Evolutionary conservation across 2,113 vertebrate species (phyloP).

Genomic region (Sigmodon hispidus): DNA sequence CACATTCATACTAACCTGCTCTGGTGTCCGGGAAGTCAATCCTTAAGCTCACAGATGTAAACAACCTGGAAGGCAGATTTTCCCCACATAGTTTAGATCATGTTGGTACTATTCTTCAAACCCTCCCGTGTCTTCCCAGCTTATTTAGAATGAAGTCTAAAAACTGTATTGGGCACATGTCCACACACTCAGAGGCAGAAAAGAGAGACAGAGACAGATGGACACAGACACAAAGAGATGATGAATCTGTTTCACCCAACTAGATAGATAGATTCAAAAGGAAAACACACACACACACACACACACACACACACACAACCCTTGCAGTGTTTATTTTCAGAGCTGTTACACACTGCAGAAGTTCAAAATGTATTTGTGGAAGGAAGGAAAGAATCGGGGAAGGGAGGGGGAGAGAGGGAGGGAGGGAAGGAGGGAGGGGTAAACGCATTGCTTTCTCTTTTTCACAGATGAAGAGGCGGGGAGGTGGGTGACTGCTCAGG

Average conservation of each 20-base stretch:
- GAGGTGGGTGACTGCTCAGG: slow-evolving; percentile 15
- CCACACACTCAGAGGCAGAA: neutral
- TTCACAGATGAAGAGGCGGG: neutral
- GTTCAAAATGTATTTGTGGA: neutral
- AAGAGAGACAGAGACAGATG: neutral
- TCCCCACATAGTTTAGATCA: neutral
- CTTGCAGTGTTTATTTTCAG: neutral
- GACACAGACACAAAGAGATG: neutral
- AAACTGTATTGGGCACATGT: neutral
- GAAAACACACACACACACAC: no score
- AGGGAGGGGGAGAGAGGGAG: no score
- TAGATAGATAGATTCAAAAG: neutral
- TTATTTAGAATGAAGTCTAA: slow-evolving; percentile 27
- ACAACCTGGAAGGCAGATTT: neutral
- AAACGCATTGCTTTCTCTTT: neutral
- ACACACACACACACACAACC: neutral
- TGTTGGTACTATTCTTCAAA: neutral
- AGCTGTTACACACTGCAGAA: neutral
- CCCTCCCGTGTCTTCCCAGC: neutral
- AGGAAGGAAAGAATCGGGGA: neutral
- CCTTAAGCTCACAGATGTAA: slow-evolving; percentile 17
- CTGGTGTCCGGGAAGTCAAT: neutral
- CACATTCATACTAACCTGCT: neutral
- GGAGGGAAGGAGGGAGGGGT: no score
- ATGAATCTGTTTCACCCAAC: neutral